A percentile compares a stretch with the other conserved stretches of the same genome.
Evolutionary conservation across 2,113 vertebrate species (phyloP).

Genomic region (Chiloscyllium plagiosum): DNA sequence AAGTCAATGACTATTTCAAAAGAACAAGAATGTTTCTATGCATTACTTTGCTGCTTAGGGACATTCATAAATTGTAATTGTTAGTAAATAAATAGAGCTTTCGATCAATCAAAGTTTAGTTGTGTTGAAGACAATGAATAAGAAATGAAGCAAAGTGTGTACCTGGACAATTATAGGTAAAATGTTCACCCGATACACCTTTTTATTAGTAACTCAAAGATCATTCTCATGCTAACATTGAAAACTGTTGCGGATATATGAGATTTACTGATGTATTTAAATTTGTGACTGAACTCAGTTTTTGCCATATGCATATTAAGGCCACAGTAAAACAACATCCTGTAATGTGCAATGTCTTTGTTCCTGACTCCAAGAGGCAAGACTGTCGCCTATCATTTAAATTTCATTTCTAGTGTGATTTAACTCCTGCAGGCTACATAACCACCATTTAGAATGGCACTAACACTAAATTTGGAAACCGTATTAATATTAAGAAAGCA

Average conservation of each 20-base stretch:
- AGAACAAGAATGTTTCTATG: background rate
- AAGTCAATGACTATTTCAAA: background rate
- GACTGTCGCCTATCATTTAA: background rate
- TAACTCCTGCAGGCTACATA: background rate
- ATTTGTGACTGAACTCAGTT: background rate
- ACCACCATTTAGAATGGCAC: background rate
- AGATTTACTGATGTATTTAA: background rate
- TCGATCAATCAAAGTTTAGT: background rate
- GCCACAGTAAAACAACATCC: background rate
- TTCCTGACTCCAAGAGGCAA: background rate
- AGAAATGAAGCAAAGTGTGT: background rate
- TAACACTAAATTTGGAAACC: background rate
- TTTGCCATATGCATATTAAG: background rate
- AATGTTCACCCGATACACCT: background rate
- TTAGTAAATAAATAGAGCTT: background rate
- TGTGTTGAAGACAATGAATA: background rate
- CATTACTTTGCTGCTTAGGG: background rate
- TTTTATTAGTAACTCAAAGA: background rate
- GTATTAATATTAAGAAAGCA: background rate
- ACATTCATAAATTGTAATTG: background rate
- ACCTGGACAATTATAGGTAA: background rate
- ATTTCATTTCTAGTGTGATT: background rate
- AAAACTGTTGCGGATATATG: background rate
- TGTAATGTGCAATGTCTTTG: background rate
- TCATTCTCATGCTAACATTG: background rate